Base-by-base conservation (phyloP, 2,888 invertebrate genomes). In the Cantharis rufa region DNA sequence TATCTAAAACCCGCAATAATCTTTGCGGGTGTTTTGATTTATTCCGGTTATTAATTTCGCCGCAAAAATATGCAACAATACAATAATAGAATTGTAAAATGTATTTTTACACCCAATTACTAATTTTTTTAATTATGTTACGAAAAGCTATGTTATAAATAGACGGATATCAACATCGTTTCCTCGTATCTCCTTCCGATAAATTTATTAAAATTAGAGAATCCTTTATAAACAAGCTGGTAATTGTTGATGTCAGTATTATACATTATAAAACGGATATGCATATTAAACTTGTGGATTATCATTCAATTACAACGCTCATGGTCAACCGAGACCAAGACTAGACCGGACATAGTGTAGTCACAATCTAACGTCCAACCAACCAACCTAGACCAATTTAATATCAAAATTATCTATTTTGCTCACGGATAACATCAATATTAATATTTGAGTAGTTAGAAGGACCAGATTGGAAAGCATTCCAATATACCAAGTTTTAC, bases 251-350 rank as follows among this genome's bases (percentile, higher is more conserved):
- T 48, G 48, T 48, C 48, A 48, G n/a, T 48, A 48, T 48, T n/a
- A 48, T 48, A 48, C 48, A 48, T 48, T n/a, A 66, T 18, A 71
- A 71, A 75, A 75, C 72, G 76, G 76, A 76, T 72, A 76, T 73
- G 70, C 72, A 73, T 64, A 77, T 77, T 71, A 77, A 70, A 32
- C 61, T 70, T 70, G 48, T 73, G 70, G 74, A 77, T 74, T 77
- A 71, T 74, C 74, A 77, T 74, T 77, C 72, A 76, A 76, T 72
- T 72, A 77, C n/a, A 13, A 62, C 28, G 28, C 62, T 48, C 68
- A 71, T 27, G 73, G 70, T 32, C 63, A 71, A 48, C 48, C n/a
- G 48, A 48, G 48, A 48, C 48, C 48, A 48, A 48, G 48, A 48
- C 48, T 48, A 48, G 48, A 48, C 32, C 32, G 48, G 48, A 48